These are phyloP conservation scores for Sanderia malayensis DNA, from an alignment of 30 jellyfish, hydroid and myxozoan genomes.

Conservation along the genomic window DNA sequence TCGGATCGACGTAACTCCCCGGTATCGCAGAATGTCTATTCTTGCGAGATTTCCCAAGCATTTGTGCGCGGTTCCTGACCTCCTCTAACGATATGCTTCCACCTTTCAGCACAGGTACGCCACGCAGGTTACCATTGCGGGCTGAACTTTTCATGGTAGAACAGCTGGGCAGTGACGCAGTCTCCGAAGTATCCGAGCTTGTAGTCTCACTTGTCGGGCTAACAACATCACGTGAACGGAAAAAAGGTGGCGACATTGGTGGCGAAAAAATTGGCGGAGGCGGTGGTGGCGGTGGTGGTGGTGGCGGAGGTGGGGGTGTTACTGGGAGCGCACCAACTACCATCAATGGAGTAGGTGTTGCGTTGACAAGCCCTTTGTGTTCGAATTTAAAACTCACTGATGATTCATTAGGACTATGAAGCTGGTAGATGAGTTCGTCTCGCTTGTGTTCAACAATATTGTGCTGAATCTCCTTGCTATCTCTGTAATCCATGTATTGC, in stretches of 20 bases:
- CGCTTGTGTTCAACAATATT: conserved; percentile 52
- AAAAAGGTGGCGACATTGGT: conserved; percentile 20
- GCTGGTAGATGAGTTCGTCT: conserved; percentile 53
- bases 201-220: conserved; percentile 4
- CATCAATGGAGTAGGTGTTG: conserved; percentile 75
- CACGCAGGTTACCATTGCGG: conserved; percentile 15
- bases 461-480: conserved; percentile 32
- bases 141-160: not conserved
- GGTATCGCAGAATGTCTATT: conserved; percentile 26
- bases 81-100: conserved; percentile 58
- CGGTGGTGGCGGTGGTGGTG: conserved; percentile 84
- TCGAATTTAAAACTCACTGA: conserved; percentile 3
- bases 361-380: conserved; percentile 61
- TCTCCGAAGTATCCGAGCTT: not conserved
- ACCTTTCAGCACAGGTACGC: conserved; percentile 44
- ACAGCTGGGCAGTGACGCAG: conserved; percentile 1
- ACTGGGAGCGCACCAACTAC: conserved; percentile 31
- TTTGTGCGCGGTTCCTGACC: conserved; percentile 59
- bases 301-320: conserved; percentile 64
- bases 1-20: conserved; percentile 37
- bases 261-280: conserved; percentile 60
- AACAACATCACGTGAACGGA: too few relatives aligned
- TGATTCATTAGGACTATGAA: conserved; percentile 61
- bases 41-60: conserved; percentile 61
- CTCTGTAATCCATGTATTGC: conserved; percentile 34